A percentile compares a stretch with the other conserved stretches of the same genome.
phyloP scores from a whole-genome alignment of 2,113 vertebrate species.

The Fulmarus glacialis region DNA sequence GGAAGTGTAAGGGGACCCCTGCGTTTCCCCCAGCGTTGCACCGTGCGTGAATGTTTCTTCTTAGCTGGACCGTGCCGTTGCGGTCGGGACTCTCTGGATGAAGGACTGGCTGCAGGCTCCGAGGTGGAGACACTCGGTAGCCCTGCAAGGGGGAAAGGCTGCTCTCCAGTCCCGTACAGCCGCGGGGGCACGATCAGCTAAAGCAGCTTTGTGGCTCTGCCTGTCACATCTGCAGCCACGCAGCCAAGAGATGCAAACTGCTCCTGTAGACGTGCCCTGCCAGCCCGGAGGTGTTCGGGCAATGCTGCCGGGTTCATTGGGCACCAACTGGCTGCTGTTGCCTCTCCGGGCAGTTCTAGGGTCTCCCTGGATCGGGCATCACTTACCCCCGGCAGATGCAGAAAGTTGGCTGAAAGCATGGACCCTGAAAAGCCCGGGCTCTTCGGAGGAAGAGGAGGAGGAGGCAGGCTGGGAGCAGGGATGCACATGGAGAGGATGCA shows the following conservation, averaged over 20 bases:
- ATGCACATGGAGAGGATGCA: background rate
- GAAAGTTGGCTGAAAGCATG: background rate
- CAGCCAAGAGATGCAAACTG: background rate
- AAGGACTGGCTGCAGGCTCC: background rate
- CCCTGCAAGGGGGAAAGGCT: background rate
- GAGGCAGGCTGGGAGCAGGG: background rate
- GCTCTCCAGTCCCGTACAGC: rapidly evolving
- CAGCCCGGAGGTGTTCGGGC: background rate
- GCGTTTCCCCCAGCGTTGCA: rapidly evolving
- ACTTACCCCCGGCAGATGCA: background rate
- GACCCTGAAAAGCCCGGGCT: background rate
- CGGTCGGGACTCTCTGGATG: background rate
- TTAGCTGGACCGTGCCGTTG: rapidly evolving
- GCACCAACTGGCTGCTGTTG: background rate
- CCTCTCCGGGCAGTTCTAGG: background rate
- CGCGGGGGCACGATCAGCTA: rapidly evolving
- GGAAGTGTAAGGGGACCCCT: background rate
- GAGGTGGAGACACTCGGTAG: rapidly evolving
- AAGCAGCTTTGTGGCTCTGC: background rate
- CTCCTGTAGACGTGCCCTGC: background rate
- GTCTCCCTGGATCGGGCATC: background rate
- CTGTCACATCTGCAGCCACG: background rate
- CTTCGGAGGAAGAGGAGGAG: background rate
- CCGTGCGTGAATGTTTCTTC: rapidly evolving
- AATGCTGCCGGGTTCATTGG: rapidly evolving